Evolutionary conservation across 2,888 invertebrate species (phyloP).

Genomic region (Orthosia gothica): DNA sequence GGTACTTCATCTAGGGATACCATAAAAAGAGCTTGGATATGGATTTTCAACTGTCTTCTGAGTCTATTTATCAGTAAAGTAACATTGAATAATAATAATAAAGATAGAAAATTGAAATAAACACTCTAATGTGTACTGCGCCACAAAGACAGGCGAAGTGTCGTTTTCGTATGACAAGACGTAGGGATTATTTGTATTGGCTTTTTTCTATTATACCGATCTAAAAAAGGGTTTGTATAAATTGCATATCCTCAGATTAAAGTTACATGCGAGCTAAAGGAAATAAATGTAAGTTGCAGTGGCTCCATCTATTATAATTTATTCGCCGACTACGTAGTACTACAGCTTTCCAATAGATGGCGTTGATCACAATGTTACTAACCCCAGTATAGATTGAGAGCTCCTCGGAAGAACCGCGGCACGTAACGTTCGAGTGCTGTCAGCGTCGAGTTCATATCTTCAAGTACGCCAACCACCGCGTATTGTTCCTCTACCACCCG

Average conservation of each 20-base stretch:
- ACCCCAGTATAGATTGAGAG: constrained; percentile 96
- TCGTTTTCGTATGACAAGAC: not conserved
- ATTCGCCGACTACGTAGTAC: not conserved
- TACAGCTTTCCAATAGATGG: constrained; percentile 18
- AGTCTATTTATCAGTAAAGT: not conserved
- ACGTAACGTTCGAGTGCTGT: constrained; percentile 97
- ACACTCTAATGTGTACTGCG: not conserved
- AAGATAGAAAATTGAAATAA: too few species aligned
- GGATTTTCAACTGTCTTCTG: too few species aligned
- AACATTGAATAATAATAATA: too few species aligned
- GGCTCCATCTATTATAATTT: not conserved
- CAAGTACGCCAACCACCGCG: constrained; percentile 97
- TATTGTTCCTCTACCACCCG: constrained; percentile 96
- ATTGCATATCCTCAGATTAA: not conserved
- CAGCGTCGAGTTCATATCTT: constrained; percentile 96
- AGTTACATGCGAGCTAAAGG: not conserved
- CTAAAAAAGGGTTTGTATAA: not conserved
- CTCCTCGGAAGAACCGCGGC: constrained; percentile 96
- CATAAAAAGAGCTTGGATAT: not conserved
- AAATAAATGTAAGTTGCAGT: not conserved
- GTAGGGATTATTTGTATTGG: not conserved
- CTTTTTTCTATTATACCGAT: too few species aligned
- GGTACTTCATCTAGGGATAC: not conserved
- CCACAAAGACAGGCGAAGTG: not conserved
- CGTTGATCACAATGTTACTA: constrained; percentile 66